phyloP scores from a whole-genome alignment of 2,113 vertebrate genomes.

The Polypterus bichir region DNA sequence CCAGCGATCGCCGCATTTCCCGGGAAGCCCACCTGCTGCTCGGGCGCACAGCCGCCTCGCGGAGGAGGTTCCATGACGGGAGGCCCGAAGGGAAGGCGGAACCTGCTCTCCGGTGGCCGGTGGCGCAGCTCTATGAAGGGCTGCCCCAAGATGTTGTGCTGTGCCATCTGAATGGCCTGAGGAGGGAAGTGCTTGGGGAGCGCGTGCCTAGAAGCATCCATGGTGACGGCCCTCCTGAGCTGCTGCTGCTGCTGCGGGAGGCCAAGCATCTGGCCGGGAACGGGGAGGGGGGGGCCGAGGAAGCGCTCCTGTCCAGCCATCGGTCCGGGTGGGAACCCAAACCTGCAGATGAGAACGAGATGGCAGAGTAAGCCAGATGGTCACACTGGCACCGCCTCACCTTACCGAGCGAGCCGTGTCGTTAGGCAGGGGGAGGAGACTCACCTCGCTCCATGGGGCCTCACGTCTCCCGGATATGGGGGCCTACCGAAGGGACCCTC shows the following conservation, averaged over 20 bases:
- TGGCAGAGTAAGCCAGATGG: no score
- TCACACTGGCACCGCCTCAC: no score
- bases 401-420: no score
- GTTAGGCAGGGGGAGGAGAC: not conserved
- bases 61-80: conserved; percentile 41
- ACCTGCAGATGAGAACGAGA: conserved; percentile 41
- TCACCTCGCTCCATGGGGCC: conserved; percentile 65
- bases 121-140: conserved; percentile 87
- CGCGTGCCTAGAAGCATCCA: conserved; percentile 54
- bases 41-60: conserved; percentile 44
- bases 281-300: conserved; percentile 48
- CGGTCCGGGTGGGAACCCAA: conserved; percentile 53
- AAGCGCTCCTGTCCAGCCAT: conserved; percentile 63
- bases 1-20: conserved; percentile 39
- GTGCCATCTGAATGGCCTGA: conserved; percentile 59
- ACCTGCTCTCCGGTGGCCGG: conserved; percentile 63
- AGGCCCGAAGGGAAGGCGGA: conserved; percentile 52
- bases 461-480: conserved; percentile 57
- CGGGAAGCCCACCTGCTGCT: conserved; percentile 48
- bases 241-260: conserved; percentile 42
- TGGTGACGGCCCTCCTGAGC: conserved; percentile 58
- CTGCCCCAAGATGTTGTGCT: conserved; percentile 82
- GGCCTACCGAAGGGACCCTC: conserved; percentile 52
- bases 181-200: conserved; percentile 66
- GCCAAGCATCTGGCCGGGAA: conserved; percentile 40